These are phyloP conservation scores for Pseudorasbora parva DNA, from an alignment of 2,113 vertebrate species.

Conservation along the genomic window DNA sequence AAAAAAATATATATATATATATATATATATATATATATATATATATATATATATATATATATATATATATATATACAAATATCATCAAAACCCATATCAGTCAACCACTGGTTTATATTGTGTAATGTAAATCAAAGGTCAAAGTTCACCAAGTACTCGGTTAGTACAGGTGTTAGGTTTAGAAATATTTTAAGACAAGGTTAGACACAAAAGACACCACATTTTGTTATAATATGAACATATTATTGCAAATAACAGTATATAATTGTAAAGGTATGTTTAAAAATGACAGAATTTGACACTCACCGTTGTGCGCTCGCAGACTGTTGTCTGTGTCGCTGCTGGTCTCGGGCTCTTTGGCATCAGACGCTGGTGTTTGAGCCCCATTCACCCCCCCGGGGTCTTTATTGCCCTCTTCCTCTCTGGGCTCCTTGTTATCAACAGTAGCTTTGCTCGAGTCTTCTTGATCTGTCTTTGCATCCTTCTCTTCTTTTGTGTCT, in stretches of 20 bases:
- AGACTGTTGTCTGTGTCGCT: conserved; percentile 62
- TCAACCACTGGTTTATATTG: neutral
- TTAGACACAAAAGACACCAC: neutral
- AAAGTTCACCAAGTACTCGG: neutral
- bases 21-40: no score
- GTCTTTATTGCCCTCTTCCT: conserved; percentile 56
- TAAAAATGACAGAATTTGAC: neutral
- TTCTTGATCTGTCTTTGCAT: conserved; percentile 53
- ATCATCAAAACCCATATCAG: neutral
- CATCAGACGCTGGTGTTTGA: neutral
- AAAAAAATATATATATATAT: neutral
- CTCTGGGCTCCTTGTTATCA: conserved; percentile 49
- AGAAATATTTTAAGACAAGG: neutral
- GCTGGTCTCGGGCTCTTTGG: conserved; percentile 44
- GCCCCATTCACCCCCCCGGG: conserved; percentile 43
- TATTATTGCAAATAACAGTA: neutral
- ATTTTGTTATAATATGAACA: neutral
- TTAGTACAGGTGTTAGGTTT: neutral
- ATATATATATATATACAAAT: no score
- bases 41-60: no score
- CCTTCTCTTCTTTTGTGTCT: conserved; percentile 53
- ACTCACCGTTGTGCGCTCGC: conserved; percentile 73
- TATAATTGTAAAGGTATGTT: no score
- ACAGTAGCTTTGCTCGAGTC: conserved; percentile 56
- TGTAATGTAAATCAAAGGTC: neutral